These are phyloP conservation scores for Chaetorhynchus papuensis DNA, from an alignment of 2,113 vertebrate genomes.

Conservation along the genomic window DNA sequence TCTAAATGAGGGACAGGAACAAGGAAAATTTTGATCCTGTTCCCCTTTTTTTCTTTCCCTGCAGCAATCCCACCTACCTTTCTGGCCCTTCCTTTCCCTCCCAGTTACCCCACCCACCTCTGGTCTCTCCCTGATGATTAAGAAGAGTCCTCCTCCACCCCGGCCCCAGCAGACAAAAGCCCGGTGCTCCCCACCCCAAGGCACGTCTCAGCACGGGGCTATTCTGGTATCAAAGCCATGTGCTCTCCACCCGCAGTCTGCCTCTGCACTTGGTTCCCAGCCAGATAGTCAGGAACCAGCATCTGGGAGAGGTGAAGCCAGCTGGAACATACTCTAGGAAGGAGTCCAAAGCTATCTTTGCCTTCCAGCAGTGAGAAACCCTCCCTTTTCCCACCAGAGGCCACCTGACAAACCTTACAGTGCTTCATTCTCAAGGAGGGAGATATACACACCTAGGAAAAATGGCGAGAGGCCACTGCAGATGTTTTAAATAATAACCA, in stretches of 20 bases:
- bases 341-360: conserved; percentile 35
- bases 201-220: conserved; percentile 64
- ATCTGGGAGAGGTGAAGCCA: conserved; percentile 41
- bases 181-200: conserved; percentile 54
- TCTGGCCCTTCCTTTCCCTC: conserved; percentile 48
- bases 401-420: conserved; percentile 14
- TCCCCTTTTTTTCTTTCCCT: conserved; percentile 31
- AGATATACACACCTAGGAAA: background rate
- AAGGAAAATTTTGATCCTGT: conserved; percentile 23
- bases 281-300: conserved; percentile 56
- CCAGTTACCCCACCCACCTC: conserved; percentile 54
- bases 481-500: conserved; percentile 41
- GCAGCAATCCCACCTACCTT: conserved; percentile 56
- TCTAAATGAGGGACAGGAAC: conserved; percentile 46
- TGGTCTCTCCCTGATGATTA: conserved; percentile 60
- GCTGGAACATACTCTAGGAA: conserved; percentile 37
- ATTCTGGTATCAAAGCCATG: conserved; percentile 55
- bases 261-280: conserved; percentile 38
- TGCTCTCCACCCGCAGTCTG: conserved; percentile 41
- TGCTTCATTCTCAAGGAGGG: background rate
- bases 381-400: conserved; percentile 4
- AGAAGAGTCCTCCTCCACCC: conserved; percentile 42
- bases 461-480: background rate
- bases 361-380: background rate
- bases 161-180: conserved; percentile 43